Evolutionary conservation across 2,797 vertebrate genomes (phyloP).

Genomic region (Argyrosomus regius): DNA sequence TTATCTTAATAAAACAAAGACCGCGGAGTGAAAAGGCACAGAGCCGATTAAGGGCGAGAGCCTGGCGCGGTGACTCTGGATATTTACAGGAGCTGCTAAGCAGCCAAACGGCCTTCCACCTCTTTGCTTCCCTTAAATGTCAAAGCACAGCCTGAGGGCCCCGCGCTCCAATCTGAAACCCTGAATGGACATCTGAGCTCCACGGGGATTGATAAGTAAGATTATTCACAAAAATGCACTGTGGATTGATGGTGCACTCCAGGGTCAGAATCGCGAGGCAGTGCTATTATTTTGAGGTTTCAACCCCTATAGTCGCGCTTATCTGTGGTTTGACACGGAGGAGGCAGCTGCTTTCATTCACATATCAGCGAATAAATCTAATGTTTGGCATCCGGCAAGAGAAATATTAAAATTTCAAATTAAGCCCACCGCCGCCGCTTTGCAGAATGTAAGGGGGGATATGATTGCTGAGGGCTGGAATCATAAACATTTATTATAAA

Average conservation of each 20-base stretch:
- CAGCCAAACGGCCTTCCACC: slow-evolving; percentile 74
- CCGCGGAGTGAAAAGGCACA: slow-evolving; percentile 55
- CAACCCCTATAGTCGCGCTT: slow-evolving; percentile 65
- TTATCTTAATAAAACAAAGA: slow-evolving; percentile 84
- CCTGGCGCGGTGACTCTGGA: slow-evolving; percentile 42
- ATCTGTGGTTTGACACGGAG: slow-evolving; percentile 65
- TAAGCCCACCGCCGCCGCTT: slow-evolving; percentile 39
- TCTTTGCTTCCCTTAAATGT: slow-evolving; percentile 80
- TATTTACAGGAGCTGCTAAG: slow-evolving; percentile 79
- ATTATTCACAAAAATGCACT: slow-evolving; percentile 74
- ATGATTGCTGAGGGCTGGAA: slow-evolving; percentile 59
- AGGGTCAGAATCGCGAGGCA: slow-evolving; percentile 69
- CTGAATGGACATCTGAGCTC: slow-evolving; percentile 79
- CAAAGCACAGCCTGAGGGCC: slow-evolving; percentile 76
- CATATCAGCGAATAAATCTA: slow-evolving; percentile 60
- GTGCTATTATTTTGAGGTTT: slow-evolving; percentile 75
- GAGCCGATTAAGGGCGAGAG: slow-evolving; percentile 55
- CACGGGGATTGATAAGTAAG: slow-evolving; percentile 71
- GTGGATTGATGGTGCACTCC: slow-evolving; percentile 52
- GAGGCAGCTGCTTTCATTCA: slow-evolving; percentile 58
- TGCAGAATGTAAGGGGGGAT: slow-evolving; percentile 43
- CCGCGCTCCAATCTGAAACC: slow-evolving; percentile 53
- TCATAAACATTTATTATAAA: slow-evolving; percentile 78
- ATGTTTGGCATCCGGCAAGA: slow-evolving; percentile 50
- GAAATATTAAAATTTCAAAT: slow-evolving; percentile 71